A percentile compares a stretch with the other conserved stretches of the same genome.
phyloP scores from a whole-genome alignment of 92 coral and sea anemone species.

The Epizoanthus stellaris region DNA sequence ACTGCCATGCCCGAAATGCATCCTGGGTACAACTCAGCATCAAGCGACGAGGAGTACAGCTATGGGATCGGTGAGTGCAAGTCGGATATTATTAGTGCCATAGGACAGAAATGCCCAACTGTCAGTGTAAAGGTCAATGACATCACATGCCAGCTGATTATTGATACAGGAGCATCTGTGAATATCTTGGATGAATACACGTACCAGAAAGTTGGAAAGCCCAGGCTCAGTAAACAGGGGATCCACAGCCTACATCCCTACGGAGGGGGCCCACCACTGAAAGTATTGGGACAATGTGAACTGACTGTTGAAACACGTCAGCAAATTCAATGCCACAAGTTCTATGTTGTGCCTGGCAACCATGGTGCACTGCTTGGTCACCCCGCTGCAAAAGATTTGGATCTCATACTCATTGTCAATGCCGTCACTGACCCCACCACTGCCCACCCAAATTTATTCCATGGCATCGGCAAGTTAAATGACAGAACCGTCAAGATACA shows the following conservation, averaged over 20 bases:
- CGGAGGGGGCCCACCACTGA: conserved; percentile 11
- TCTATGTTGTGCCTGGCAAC: conserved; percentile 22
- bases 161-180: not conserved
- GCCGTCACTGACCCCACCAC: conserved; percentile 13
- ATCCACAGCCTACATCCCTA: conserved; percentile 25
- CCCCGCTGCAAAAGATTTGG: not conserved
- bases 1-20: no score
- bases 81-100: not conserved
- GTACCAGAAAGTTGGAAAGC: conserved; percentile 29
- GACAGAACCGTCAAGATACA: conserved; percentile 10
- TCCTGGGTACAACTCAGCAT: not conserved
- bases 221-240: not conserved
- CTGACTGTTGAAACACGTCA: conserved; percentile 29
- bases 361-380: conserved; percentile 31
- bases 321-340: conserved; percentile 28
- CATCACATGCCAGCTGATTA: conserved; percentile 18
- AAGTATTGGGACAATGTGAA: conserved; percentile 39
- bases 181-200: conserved; percentile 32
- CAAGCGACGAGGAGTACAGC: not conserved
- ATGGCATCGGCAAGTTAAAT: conserved; percentile 19
- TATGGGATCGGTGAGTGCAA: not conserved
- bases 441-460: not conserved
- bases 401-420: not conserved
- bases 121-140: conserved; percentile 11
- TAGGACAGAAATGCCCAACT: conserved; percentile 1